A percentile compares a stretch with the other conserved stretches of the same genome.
Evolutionary conservation across 2,888 invertebrate genomes (phyloP).

Genomic region (Nomada ruficornis): DNA sequence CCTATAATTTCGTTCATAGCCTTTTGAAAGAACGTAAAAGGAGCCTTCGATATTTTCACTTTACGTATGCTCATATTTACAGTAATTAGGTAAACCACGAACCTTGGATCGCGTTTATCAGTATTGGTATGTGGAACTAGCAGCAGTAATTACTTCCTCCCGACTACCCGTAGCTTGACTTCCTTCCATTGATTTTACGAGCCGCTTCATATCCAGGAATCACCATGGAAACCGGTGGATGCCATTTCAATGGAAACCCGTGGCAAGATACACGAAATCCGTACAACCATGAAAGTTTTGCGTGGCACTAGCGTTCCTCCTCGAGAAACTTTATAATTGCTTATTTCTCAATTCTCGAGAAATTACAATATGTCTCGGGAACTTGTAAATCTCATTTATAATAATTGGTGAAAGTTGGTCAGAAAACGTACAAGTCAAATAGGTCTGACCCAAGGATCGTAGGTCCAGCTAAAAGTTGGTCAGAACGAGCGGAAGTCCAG

Average conservation of each 20-base stretch:
- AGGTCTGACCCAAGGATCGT: too few relatives aligned
- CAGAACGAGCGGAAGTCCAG: too few relatives aligned
- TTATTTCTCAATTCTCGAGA: too few relatives aligned
- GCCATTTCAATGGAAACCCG: slow-evolving; percentile 62
- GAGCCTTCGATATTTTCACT: slow-evolving; percentile 16
- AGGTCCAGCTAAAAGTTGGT: too few relatives aligned
- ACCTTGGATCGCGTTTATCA: slow-evolving; percentile 63
- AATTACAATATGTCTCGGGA: too few relatives aligned
- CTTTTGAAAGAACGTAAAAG: background rate
- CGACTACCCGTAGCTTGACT: slow-evolving; percentile 53
- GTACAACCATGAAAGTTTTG: slow-evolving; percentile 36
- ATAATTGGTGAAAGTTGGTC: too few relatives aligned
- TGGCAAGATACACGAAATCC: slow-evolving; percentile 40
- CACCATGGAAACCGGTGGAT: slow-evolving; percentile 66
- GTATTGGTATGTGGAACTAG: slow-evolving; percentile 16
- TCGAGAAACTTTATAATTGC: too few relatives aligned
- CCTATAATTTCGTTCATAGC: background rate
- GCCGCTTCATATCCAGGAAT: slow-evolving; percentile 64
- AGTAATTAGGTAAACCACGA: slow-evolving; percentile 69
- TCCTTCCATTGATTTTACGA: slow-evolving; percentile 69
- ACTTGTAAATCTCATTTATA: too few relatives aligned
- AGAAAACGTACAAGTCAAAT: too few relatives aligned
- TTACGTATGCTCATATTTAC: slow-evolving; percentile 56
- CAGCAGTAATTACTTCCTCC: slow-evolving; percentile 55
- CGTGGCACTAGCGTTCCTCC: background rate